These are phyloP conservation scores for Halcyon chelicuti DNA, from an alignment of 2,797 vertebrate genomes.

Conservation along the genomic window DNA sequence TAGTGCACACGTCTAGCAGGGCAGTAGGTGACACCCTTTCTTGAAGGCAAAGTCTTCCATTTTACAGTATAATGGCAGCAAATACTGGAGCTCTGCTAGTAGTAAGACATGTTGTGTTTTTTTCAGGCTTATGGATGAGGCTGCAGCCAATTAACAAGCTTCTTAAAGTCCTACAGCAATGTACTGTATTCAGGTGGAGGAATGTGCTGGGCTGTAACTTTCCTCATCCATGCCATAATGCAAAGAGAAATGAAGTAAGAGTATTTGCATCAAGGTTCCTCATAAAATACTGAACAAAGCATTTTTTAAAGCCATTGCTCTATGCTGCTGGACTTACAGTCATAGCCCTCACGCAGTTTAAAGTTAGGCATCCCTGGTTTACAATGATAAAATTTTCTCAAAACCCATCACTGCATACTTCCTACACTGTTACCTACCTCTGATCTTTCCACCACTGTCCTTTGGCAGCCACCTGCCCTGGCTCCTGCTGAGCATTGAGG, in stretches of 20 bases:
- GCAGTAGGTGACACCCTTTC: background rate
- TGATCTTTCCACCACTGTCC: rapidly evolving
- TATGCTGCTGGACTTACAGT: background rate
- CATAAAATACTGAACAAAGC: background rate
- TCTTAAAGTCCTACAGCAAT: background rate
- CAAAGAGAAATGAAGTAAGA: background rate
- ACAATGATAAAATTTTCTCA: background rate
- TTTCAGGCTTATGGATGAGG: background rate
- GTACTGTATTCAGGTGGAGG: background rate
- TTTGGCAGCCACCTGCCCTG: background rate
- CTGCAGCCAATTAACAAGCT: background rate
- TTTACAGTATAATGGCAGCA: background rate
- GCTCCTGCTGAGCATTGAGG: background rate
- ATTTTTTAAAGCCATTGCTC: background rate
- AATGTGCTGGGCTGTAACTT: background rate
- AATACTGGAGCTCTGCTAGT: background rate
- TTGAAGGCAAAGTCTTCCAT: background rate
- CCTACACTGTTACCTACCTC: background rate
- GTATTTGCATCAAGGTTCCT: background rate
- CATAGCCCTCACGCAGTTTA: background rate
- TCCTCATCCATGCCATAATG: background rate
- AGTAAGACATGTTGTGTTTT: background rate
- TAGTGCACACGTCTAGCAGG: background rate
- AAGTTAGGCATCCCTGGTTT: background rate
- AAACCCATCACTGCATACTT: background rate